phyloP scores from a whole-genome alignment of 1,140 invertebrate species.

The Apolygus lucorum region DNA sequence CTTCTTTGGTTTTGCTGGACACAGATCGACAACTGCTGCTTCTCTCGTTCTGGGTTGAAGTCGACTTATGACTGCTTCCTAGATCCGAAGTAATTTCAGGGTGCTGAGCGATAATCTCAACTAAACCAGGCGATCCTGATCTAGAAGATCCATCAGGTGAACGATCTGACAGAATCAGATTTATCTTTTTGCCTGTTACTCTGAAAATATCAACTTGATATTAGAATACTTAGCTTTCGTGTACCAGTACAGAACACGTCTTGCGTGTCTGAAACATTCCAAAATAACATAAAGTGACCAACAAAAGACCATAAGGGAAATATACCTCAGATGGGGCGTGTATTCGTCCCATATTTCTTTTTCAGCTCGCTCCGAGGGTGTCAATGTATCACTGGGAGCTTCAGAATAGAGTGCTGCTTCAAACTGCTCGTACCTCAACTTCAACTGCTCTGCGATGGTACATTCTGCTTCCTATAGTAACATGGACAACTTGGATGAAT shows the following conservation, averaged over 20 bases:
- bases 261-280: no score
- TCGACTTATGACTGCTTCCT: background rate
- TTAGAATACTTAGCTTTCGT: no score
- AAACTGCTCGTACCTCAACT: constrained; percentile 18
- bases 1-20: background rate
- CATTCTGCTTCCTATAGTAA: background rate
- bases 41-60: background rate
- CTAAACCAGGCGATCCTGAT: background rate
- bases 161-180: background rate
- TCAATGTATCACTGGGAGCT: background rate
- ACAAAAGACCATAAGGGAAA: background rate
- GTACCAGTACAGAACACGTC: no score
- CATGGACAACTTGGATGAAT: no score
- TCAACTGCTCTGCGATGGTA: background rate
- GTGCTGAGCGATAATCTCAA: background rate
- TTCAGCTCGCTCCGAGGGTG: constrained; percentile 14
- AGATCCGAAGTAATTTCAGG: background rate
- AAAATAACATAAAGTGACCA: no score
- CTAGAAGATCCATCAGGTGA: background rate
- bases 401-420: constrained; percentile 23
- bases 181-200: constrained; percentile 5
- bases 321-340: constrained; percentile 22
- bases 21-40: background rate
- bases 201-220: no score
- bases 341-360: constrained; percentile 22